Percentiles rank a stretch among this genome's conserved stretches.
Conservation (phyloP, 2,888 invertebrate species). For the Rosalia funebris region DNA sequence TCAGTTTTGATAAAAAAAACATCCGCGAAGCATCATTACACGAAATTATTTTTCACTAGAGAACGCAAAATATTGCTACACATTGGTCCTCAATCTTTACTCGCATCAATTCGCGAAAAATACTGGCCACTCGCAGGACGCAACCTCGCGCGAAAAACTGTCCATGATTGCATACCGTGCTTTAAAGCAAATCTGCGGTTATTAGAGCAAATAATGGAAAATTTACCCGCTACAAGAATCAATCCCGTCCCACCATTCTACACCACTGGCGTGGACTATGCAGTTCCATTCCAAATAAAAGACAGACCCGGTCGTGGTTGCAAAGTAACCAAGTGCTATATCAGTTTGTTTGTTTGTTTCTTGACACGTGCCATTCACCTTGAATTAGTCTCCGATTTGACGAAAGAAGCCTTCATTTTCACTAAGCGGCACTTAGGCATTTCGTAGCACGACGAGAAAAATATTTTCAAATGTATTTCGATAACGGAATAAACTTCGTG, state of each 20-base stretch:
- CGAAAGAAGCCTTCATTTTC: neutral
- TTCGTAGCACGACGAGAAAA: too few species aligned
- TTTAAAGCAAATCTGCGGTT: constrained; percentile 4
- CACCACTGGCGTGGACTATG: constrained; percentile 28
- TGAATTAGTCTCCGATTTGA: too few species aligned
- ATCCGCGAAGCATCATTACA: constrained; percentile 12
- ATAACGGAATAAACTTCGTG: too few species aligned
- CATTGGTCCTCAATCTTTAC: too few species aligned
- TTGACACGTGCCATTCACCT: too few species aligned
- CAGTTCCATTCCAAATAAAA: constrained; percentile 30
- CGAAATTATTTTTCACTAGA: too few species aligned
- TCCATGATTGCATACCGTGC: constrained; percentile 11
- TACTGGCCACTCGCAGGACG: too few species aligned
- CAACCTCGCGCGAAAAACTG: constrained; percentile 6
- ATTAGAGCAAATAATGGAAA: constrained; percentile 20
- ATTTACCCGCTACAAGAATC: too few species aligned
- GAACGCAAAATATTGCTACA: too few species aligned
- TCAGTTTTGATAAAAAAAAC: constrained; percentile 20
- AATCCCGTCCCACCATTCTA: constrained; percentile 18
- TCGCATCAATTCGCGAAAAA: too few species aligned
- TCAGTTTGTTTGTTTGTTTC: too few species aligned
- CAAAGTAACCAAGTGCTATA: constrained; percentile 23
- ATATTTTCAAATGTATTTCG: too few species aligned
- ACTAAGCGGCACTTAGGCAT: constrained; percentile 4
- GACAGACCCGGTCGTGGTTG: constrained; percentile 15